Percentiles rank a stretch among this genome's conserved stretches.
Evolutionary conservation across 2,797 vertebrate species (phyloP).

Genomic region (Darevskia nairensis): DNA sequence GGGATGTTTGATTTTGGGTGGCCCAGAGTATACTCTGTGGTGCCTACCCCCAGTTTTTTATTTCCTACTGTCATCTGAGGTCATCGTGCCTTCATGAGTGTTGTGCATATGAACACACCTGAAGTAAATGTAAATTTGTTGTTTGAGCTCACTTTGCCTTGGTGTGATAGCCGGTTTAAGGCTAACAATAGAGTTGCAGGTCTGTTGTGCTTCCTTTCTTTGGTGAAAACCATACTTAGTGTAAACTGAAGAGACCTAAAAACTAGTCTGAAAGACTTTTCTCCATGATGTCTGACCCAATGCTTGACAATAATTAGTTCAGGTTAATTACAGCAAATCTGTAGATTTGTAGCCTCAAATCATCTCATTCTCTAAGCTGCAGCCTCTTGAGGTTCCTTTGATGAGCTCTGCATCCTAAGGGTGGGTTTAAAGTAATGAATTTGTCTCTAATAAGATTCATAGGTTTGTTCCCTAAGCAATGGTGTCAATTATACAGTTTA

Average conservation of each 20-base stretch:
- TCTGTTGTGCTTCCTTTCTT: slow-evolving; percentile 62
- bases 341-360: slow-evolving; percentile 86
- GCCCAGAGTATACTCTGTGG: too few species aligned
- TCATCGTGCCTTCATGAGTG: not conserved
- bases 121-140: slow-evolving; percentile 44
- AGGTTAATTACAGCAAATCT: slow-evolving; percentile 97
- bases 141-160: slow-evolving; percentile 52
- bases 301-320: slow-evolving; percentile 91
- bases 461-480: slow-evolving; percentile 81
- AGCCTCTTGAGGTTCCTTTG: slow-evolving; percentile 86
- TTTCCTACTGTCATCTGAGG: too few species aligned
- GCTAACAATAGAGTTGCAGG: slow-evolving; percentile 57
- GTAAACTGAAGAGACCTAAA: slow-evolving; percentile 67
- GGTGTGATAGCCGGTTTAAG: slow-evolving; percentile 55
- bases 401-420: slow-evolving; percentile 90
- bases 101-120: not conserved
- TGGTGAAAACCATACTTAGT: slow-evolving; percentile 58
- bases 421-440: slow-evolving; percentile 83
- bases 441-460: slow-evolving; percentile 85
- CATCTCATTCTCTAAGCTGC: slow-evolving; percentile 76
- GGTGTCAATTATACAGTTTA: slow-evolving; percentile 79
- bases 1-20: too few species aligned
- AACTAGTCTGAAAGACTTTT: slow-evolving; percentile 66
- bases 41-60: too few species aligned
- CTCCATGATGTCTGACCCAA: slow-evolving; percentile 78